These are phyloP conservation scores for Eucriotettix oculatus DNA, from an alignment of 2,888 invertebrate genomes.

Conservation along the genomic window DNA sequence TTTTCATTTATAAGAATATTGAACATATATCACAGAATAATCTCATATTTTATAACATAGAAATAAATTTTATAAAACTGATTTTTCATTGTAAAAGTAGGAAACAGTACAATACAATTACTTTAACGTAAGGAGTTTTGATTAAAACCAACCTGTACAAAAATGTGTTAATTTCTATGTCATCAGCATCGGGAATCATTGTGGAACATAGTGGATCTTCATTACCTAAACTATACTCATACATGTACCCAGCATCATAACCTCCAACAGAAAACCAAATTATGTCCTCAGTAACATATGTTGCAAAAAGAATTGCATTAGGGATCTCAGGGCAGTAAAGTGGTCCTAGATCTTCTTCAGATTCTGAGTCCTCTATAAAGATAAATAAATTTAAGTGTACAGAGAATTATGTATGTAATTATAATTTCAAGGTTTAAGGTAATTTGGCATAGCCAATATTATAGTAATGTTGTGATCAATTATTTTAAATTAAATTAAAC, in stretches of 20 bases:
- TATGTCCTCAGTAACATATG: slow-evolving; percentile 31
- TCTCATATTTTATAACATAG: too few species aligned
- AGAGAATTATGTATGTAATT: too few species aligned
- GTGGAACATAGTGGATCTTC: slow-evolving; percentile 29
- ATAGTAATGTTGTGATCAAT: too few species aligned
- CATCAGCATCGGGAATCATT: slow-evolving; percentile 33
- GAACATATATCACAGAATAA: too few species aligned
- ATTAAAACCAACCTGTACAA: slow-evolving; percentile 30
- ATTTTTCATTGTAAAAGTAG: too few species aligned
- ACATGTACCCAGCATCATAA: slow-evolving; percentile 49
- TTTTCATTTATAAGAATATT: too few species aligned
- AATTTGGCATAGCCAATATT: too few species aligned
- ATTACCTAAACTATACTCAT: slow-evolving; percentile 35
- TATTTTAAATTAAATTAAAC: too few species aligned
- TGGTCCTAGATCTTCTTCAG: slow-evolving; percentile 33
- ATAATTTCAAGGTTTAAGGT: too few species aligned
- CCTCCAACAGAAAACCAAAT: slow-evolving; percentile 46
- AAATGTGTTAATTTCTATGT: slow-evolving; percentile 37
- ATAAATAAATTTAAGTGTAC: not conserved
- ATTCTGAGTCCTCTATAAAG: slow-evolving; percentile 34
- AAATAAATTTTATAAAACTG: too few species aligned
- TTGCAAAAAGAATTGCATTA: slow-evolving; percentile 38
- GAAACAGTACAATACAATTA: too few species aligned
- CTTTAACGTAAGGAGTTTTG: too few species aligned
- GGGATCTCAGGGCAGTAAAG: slow-evolving; percentile 38